Percentiles rank a stretch among this genome's conserved stretches.
These are phyloP conservation scores for Stegostoma tigrinum DNA, from an alignment of 2,113 vertebrate species.

Conservation along the genomic window DNA sequence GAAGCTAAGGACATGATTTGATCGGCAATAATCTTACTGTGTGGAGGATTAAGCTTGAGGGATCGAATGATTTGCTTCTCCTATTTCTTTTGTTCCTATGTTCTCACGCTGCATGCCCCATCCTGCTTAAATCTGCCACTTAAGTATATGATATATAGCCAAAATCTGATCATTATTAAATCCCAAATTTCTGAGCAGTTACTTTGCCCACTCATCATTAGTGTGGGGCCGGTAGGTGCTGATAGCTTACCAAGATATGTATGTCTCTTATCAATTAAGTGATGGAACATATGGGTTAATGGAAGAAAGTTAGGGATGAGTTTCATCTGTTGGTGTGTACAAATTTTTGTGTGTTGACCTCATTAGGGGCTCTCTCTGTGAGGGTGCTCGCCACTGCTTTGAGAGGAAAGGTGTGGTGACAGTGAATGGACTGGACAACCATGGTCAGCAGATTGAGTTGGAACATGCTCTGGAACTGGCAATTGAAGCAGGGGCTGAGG, in stretches of 20 bases:
- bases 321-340: not conserved
- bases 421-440: constrained; percentile 48
- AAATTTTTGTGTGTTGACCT: constrained; percentile 3
- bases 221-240: not conserved
- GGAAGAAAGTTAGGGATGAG: not conserved
- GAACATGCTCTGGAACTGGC: constrained; percentile 77
- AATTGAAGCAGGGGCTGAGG: constrained; percentile 75
- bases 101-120: too few relatives aligned
- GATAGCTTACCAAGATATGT: not conserved
- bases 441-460: constrained; percentile 47
- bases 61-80: too few relatives aligned
- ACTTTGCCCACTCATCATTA: not conserved
- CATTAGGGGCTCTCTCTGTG: constrained; percentile 60
- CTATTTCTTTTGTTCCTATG: too few relatives aligned
- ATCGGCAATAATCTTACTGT: too few relatives aligned
- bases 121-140: too few relatives aligned
- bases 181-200: not conserved
- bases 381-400: constrained; percentile 63
- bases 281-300: not conserved
- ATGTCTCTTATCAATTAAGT: too few relatives aligned
- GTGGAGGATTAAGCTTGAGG: too few relatives aligned
- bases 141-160: not conserved
- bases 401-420: constrained; percentile 64
- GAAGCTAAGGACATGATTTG: too few relatives aligned
- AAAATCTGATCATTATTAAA: not conserved